Percentiles rank a stretch among this genome's conserved stretches.
These are phyloP conservation scores for Coenonympha glycerion DNA, from an alignment of 2,888 invertebrate species.

Conservation along the genomic window DNA sequence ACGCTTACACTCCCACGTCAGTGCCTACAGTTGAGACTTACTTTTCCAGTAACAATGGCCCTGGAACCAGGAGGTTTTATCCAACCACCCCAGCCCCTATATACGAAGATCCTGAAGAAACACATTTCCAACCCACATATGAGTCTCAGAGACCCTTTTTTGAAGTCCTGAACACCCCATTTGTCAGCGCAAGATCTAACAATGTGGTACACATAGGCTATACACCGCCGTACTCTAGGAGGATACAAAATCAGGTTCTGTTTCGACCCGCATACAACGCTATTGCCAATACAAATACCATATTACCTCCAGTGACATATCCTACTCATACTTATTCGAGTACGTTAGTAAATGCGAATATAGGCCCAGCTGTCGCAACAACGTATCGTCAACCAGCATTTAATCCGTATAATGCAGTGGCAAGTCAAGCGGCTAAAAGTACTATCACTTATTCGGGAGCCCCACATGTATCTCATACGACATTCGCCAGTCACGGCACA, in stretches of 20 bases:
- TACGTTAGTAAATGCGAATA: constrained; percentile 24
- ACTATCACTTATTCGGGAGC: constrained; percentile 38
- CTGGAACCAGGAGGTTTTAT: background rate
- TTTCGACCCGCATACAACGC: background rate
- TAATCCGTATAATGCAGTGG: constrained; percentile 23
- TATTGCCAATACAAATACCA: constrained; percentile 24
- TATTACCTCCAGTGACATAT: constrained; percentile 6
- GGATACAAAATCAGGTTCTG: background rate
- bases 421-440: constrained; percentile 31
- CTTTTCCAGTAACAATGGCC: background rate
- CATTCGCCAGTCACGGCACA: constrained; percentile 39
- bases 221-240: background rate
- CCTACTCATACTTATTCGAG: constrained; percentile 22
- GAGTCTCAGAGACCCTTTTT: background rate
- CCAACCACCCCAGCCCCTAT: background rate
- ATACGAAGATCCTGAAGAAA: background rate
- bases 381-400: constrained; percentile 20
- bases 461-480: constrained; percentile 41
- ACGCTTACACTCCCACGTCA: background rate
- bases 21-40: background rate
- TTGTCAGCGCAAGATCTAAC: background rate
- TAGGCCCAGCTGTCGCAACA: constrained; percentile 28
- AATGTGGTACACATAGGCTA: background rate
- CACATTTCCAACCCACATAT: background rate
- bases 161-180: background rate